Conservation (phyloP, 2,888 invertebrate genomes). For the Bembecia ichneumoniformis region DNA sequence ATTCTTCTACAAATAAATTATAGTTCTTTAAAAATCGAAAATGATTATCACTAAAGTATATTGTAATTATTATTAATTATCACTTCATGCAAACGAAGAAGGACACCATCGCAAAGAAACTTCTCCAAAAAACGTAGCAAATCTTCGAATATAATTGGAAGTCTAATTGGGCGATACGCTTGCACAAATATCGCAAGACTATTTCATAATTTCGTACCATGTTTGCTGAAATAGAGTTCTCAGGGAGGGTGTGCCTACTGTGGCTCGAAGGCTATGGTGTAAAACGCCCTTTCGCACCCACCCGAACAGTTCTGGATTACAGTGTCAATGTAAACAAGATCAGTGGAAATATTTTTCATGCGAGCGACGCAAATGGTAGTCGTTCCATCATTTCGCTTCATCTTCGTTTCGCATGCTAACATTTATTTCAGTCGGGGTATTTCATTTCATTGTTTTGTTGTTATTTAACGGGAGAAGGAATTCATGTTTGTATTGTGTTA, state of each 20-base stretch:
- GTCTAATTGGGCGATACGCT: too few species aligned
- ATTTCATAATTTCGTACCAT: too few species aligned
- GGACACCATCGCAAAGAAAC: too few species aligned
- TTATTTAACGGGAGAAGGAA: slow-evolving; percentile 20
- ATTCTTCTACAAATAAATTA: too few species aligned
- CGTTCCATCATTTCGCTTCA: slow-evolving; percentile 46
- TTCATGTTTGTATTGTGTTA: slow-evolving; percentile 20
- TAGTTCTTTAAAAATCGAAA: too few species aligned
- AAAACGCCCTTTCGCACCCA: slow-evolving; percentile 26
- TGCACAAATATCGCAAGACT: too few species aligned
- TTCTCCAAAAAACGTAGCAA: too few species aligned
- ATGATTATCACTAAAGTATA: too few species aligned
- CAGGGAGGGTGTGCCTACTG: slow-evolving; percentile 18
- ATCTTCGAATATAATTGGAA: too few species aligned
- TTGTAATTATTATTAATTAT: too few species aligned
- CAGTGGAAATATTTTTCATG: slow-evolving; percentile 54
- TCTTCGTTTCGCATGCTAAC: slow-evolving; percentile 48
- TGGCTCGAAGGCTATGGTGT: slow-evolving; percentile 20
- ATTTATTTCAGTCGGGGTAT: slow-evolving; percentile 34
- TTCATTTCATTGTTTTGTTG: slow-evolving; percentile 42
- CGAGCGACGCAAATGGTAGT: slow-evolving; percentile 45
- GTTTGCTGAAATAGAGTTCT: too few species aligned
- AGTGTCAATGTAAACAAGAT: slow-evolving; percentile 60
- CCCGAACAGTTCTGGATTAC: slow-evolving; percentile 36
- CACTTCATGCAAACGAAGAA: too few species aligned